Evolutionary conservation across 1,140 invertebrate species (phyloP).

Genomic region (Hetaerina americana): DNA sequence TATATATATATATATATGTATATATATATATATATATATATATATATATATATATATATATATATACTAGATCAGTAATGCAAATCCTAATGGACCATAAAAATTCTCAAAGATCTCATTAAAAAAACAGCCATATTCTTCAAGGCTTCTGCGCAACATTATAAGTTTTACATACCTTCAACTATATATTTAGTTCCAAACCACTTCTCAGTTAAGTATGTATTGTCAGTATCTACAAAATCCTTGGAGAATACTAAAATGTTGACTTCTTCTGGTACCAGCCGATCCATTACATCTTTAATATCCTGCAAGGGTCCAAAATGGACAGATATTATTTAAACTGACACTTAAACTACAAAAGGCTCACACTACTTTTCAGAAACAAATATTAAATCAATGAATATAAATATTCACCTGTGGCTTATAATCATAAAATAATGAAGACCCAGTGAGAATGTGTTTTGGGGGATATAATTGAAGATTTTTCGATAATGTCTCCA

Average conservation of each 20-base stretch:
- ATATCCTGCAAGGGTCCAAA: constrained; percentile 40
- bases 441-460: constrained; percentile 62
- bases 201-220: constrained; percentile 55
- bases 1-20: too few relatives aligned
- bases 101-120: too few relatives aligned
- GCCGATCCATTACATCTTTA: constrained; percentile 42
- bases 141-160: neutral
- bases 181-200: constrained; percentile 50
- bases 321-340: neutral
- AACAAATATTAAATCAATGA: too few relatives aligned
- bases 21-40: too few relatives aligned
- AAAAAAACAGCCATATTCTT: too few relatives aligned
- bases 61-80: too few relatives aligned
- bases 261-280: constrained; percentile 60
- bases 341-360: too few relatives aligned
- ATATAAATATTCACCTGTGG: constrained; percentile 49
- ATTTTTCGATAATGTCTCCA: constrained; percentile 57
- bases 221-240: constrained; percentile 28
- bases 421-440: constrained; percentile 66
- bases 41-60: too few relatives aligned
- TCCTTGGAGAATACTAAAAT: constrained; percentile 48
- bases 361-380: too few relatives aligned
- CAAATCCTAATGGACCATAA: too few relatives aligned
- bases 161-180: constrained; percentile 25
- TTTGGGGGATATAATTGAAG: constrained; percentile 67